Percentiles rank a stretch among this genome's conserved stretches.
These are phyloP conservation scores for Sebastiscus albofasciatus DNA, from an alignment of 2,797 vertebrate genomes.

Conservation along the genomic window DNA sequence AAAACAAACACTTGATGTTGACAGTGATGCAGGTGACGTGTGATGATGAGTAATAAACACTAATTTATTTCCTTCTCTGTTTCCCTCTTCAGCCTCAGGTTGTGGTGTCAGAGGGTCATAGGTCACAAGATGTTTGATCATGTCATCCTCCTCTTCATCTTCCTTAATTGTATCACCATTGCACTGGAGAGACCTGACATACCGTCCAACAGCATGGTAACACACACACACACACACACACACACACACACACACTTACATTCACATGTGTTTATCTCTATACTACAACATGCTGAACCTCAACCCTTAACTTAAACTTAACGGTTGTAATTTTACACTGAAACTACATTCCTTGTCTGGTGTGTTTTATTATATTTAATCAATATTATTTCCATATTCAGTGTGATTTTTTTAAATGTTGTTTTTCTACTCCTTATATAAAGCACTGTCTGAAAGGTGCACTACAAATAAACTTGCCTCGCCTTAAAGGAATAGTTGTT, in stretches of 20 bases:
- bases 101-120: slow-evolving; percentile 91
- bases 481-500: not conserved
- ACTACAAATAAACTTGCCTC: not conserved
- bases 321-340: not conserved
- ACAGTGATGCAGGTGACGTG: not conserved
- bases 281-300: not conserved
- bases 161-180: slow-evolving; percentile 98
- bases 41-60: not conserved
- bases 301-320: not conserved
- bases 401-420: not conserved
- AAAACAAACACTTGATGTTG: not conserved
- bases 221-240: not conserved
- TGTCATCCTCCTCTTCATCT: slow-evolving; percentile 96
- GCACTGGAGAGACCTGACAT: slow-evolving; percentile 95
- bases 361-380: not conserved
- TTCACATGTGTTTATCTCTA: not conserved
- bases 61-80: not conserved
- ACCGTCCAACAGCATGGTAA: slow-evolving; percentile 89
- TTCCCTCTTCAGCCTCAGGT: slow-evolving; percentile 83
- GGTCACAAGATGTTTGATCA: slow-evolving; percentile 98
- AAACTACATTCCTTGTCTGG: not conserved
- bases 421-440: not conserved
- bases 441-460: not conserved
- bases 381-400: not conserved
- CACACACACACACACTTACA: not conserved